These are phyloP conservation scores for Xiphophorus hellerii DNA, from an alignment of 2,113 vertebrate species.

Conservation along the genomic window DNA sequence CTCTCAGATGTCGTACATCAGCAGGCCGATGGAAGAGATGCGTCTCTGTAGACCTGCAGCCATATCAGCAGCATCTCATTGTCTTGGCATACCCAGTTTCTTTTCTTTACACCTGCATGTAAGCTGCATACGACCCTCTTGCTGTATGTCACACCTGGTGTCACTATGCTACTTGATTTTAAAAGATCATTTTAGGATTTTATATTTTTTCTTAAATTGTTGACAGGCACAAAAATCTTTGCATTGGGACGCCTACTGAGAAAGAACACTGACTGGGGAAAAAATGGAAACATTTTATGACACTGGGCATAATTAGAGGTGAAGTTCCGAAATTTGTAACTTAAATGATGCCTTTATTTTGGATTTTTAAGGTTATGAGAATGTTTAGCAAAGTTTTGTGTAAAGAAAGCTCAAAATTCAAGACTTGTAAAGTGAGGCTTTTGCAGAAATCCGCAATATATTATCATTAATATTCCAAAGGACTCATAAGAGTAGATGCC, in stretches of 20 bases:
- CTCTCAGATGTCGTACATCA: conserved; percentile 10
- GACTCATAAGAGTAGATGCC: no score
- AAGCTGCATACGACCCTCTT: conserved; percentile 66
- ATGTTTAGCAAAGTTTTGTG: no score
- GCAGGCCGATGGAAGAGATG: not conserved
- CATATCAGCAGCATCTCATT: conserved; percentile 75
- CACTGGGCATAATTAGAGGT: not conserved
- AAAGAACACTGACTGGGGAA: not conserved
- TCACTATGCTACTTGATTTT: conserved; percentile 58
- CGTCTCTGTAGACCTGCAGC: conserved; percentile 13
- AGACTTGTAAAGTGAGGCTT: no score
- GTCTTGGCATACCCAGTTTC: conserved; percentile 62
- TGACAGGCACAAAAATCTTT: not conserved
- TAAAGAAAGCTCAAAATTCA: no score
- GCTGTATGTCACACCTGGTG: conserved; percentile 64
- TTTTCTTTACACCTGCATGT: conserved; percentile 82
- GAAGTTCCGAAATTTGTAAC: not conserved
- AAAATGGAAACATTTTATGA: not conserved
- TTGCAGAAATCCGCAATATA: no score
- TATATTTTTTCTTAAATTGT: conserved; percentile 1
- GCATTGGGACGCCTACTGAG: not conserved
- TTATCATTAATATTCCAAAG: no score
- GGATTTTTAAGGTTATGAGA: no score
- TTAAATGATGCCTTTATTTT: no score
- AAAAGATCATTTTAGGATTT: conserved; percentile 15